Conservation (phyloP, 2,113 vertebrate genomes). For the Eclectus roratus region DNA sequence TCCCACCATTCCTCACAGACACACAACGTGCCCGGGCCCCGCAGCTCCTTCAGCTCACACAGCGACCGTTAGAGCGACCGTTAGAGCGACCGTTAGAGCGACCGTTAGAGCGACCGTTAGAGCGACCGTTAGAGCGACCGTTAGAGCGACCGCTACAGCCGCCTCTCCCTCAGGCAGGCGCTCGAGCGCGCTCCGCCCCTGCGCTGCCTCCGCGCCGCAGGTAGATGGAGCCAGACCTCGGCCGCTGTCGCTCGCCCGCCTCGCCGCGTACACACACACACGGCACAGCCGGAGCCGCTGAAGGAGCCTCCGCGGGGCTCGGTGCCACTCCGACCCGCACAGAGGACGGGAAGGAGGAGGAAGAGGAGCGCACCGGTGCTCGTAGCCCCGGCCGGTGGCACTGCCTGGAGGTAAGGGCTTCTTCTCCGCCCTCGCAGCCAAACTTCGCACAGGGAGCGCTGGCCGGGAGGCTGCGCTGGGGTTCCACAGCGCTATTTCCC, state of each 20-base stretch:
- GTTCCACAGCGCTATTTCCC: fast-evolving
- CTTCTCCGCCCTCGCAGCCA: neutral
- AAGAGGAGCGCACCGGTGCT: neutral
- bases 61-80: neutral
- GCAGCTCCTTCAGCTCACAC: neutral
- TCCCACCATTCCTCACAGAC: neutral
- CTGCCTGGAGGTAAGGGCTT: constrained; percentile 36
- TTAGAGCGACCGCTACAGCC: neutral
- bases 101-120: no score
- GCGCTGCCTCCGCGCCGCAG: neutral
- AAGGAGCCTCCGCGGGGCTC: neutral
- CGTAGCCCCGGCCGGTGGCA: neutral
- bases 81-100: no score
- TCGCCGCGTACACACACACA: neutral
- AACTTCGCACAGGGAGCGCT: constrained; percentile 4
- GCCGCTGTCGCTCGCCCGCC: neutral
- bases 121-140: no score
- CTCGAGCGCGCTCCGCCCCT: neutral
- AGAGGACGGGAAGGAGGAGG: neutral
- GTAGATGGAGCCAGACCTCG: constrained; percentile 21
- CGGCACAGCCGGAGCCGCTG: neutral
- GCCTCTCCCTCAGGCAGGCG: neutral
- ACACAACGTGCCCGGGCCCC: fast-evolving
- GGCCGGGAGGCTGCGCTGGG: neutral
- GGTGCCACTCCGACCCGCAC: neutral